Evolutionary conservation across 2,797 vertebrate genomes (phyloP), one percentile per base, ranked within the genome.

Genomic region (Onychomys torridus): DNA sequence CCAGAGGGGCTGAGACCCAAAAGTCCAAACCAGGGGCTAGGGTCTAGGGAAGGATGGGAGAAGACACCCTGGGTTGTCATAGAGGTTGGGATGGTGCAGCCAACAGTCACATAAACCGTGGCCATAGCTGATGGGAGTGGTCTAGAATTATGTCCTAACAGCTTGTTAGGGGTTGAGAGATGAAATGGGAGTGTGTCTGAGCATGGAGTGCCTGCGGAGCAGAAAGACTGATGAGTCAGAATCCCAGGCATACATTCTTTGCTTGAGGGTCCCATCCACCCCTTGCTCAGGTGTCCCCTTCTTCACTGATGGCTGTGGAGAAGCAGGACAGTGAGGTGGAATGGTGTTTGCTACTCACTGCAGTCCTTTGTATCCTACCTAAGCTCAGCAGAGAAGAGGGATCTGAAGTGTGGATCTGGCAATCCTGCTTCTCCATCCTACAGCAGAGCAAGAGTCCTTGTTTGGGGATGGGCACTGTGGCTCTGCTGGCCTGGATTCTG

Each of bases 111-210:
- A 13, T 43, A 55, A 46, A 63, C 55, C 13, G 5, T 10, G 65
- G 55, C 57, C 23, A 2, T n/a, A 69, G 46, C 34, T 46, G 52
- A 0, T 40, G n/a, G 75, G 61, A 25, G 4, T 25, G 63, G 25
- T 32, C 23, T 27, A 57, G 69, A 13, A 37, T 0, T 2, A 43
- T 8, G 29, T 4, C 63, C 27, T 29, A n/a, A 23, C 6, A n/a
- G 6, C 90, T 17, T 9, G 2, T 49, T 11, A 43, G 71, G 40
- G 32, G 19, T 1, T 14, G 55, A 78, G 37, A 55, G 19, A 40
- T 17, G 4, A 8, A 43, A 21, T 5, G n/a, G 1, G 12, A 29
- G n/a, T 1, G 0, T 34, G 5, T 32, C 43, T 75, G 65, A 37
- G n/a, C 2, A 6, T 1, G 2, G 34, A 32, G 16, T 65, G 19